Conservation (phyloP, 2,888 invertebrate genomes). For the Caradrina clavipalpis region DNA sequence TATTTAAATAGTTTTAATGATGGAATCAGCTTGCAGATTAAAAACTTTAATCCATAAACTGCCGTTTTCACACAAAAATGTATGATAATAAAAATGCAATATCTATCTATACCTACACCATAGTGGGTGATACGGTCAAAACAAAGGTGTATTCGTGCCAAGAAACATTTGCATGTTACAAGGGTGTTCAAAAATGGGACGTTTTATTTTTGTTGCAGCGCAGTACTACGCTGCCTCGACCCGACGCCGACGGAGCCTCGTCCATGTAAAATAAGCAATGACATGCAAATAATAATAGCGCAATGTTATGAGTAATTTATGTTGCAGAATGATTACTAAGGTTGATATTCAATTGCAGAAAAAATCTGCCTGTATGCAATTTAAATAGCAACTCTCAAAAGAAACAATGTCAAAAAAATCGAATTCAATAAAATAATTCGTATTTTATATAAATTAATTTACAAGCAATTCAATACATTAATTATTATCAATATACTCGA, state of each 20-base stretch:
- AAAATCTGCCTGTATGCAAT: not conserved
- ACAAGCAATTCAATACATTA: no score
- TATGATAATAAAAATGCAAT: no score
- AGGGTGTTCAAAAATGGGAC: constrained; percentile 43
- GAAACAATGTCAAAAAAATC: constrained; percentile 2
- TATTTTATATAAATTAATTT: not conserved
- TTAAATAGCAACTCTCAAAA: not conserved
- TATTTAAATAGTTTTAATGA: no score
- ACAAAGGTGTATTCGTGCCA: constrained; percentile 61
- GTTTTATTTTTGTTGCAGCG: constrained; percentile 53
- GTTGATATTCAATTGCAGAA: not conserved
- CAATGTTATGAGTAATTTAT: constrained; percentile 7
- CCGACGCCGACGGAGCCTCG: constrained; percentile 3
- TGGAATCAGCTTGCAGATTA: not conserved
- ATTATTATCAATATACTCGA: no score
- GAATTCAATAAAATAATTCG: not conserved
- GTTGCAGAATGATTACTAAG: not conserved
- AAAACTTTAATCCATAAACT: not conserved
- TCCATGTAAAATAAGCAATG: constrained; percentile 45
- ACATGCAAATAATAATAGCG: constrained; percentile 43
- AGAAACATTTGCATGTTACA: constrained; percentile 64
- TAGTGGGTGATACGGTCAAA: not conserved
- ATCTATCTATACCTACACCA: not conserved
- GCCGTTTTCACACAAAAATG: not conserved
- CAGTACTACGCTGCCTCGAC: not conserved